phyloP scores from a whole-genome alignment of 2,797 vertebrate species.

The Saxicola maurus region DNA sequence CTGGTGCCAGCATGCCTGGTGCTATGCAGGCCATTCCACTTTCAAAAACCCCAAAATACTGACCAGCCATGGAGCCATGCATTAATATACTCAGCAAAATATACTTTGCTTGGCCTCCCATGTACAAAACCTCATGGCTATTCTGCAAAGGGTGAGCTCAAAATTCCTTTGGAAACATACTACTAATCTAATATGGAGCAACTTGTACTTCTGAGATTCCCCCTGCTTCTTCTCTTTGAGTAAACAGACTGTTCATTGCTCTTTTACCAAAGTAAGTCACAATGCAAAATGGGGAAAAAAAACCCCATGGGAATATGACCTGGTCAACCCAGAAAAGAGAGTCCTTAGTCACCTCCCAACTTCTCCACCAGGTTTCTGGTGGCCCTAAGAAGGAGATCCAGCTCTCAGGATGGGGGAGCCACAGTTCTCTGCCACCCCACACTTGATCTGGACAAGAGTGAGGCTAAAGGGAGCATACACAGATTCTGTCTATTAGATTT shows the following conservation, averaged over 20 bases:
- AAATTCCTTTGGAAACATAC: not conserved
- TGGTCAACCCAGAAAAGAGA: not conserved
- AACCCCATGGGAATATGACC: rapidly evolving
- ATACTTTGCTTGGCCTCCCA: not conserved
- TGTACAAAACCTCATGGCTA: not conserved
- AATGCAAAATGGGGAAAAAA: rapidly evolving
- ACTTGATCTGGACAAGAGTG: rapidly evolving
- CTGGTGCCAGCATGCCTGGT: not conserved
- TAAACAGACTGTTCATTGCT: not conserved
- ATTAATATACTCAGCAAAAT: not conserved
- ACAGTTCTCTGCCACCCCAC: rapidly evolving
- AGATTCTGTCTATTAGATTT: not conserved
- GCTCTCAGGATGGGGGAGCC: rapidly evolving
- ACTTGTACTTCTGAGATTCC: not conserved
- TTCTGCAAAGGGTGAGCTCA: not conserved
- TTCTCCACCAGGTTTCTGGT: not conserved
- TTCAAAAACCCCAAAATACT: not conserved
- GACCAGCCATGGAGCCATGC: not conserved
- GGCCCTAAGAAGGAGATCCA: not conserved
- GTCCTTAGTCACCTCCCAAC: not conserved
- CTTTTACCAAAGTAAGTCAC: not conserved
- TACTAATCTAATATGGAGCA: rapidly evolving
- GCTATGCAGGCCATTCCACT: not conserved
- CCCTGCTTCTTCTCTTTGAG: not conserved
- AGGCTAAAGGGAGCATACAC: not conserved